Conservation (phyloP, 2,888 invertebrate species). For the Mesochorus sp. region DNA sequence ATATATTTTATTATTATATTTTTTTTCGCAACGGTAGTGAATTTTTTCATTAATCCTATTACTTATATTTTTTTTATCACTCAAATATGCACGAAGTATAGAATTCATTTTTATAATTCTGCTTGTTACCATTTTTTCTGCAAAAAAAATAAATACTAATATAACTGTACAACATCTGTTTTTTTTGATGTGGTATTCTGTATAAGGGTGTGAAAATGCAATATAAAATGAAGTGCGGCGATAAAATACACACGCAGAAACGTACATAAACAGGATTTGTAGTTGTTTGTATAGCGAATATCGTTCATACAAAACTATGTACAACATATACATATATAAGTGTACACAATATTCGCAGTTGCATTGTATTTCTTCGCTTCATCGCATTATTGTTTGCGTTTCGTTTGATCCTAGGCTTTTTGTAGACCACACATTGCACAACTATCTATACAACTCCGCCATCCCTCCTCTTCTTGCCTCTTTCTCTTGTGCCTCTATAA, state of each 20-base stretch:
- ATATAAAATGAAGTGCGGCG: background rate
- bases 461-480: too few species aligned
- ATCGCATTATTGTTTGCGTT: conserved; percentile 7
- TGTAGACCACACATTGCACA: background rate
- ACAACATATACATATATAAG: conserved; percentile 3
- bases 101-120: too few species aligned
- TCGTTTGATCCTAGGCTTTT: conserved; percentile 29
- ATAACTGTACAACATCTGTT: too few species aligned
- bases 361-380: conserved; percentile 11
- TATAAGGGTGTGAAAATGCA: conserved; percentile 7
- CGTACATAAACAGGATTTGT: background rate
- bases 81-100: too few species aligned
- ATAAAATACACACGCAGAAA: background rate
- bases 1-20: too few species aligned
- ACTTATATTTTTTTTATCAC: too few species aligned
- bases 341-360: conserved; percentile 22
- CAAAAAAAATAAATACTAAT: too few species aligned
- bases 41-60: too few species aligned
- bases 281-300: conserved; percentile 4
- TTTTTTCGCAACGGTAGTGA: too few species aligned
- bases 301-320: background rate
- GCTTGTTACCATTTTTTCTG: too few species aligned
- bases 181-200: too few species aligned
- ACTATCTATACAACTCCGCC: conserved; percentile 5
- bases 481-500: background rate